Evolutionary conservation across 2,888 invertebrate genomes (phyloP).

Genomic region (Melikaiella ostensackeni): DNA sequence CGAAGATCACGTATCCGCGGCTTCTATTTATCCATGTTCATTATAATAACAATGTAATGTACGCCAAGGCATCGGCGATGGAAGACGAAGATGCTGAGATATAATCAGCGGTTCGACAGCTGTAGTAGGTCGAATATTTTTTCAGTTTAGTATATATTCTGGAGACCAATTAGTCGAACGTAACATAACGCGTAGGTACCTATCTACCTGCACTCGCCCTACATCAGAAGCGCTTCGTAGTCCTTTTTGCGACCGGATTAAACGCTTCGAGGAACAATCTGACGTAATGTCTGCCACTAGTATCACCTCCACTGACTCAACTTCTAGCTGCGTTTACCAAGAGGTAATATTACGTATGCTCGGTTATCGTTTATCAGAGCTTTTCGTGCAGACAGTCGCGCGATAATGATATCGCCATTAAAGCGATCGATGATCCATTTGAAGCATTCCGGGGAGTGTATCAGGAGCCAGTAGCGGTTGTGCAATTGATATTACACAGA

Average conservation of each 20-base stretch:
- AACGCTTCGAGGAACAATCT: slow-evolving; percentile 26
- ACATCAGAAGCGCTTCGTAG: slow-evolving; percentile 8
- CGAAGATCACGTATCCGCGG: slow-evolving; percentile 74
- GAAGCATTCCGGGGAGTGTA: neutral
- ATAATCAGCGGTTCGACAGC: slow-evolving; percentile 66
- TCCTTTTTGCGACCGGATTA: slow-evolving; percentile 10
- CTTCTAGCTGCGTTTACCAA: neutral
- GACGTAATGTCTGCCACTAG: slow-evolving; percentile 8
- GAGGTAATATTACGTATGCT: neutral
- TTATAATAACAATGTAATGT: slow-evolving; percentile 76
- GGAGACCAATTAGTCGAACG: slow-evolving; percentile 41
- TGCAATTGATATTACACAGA: neutral
- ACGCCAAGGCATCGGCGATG: slow-evolving; percentile 46
- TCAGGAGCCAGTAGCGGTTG: neutral
- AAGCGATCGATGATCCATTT: neutral
- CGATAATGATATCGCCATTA: neutral
- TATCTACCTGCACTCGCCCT: slow-evolving; percentile 27
- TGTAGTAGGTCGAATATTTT: slow-evolving; percentile 50
- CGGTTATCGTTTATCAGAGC: neutral
- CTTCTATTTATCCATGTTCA: slow-evolving; percentile 75
- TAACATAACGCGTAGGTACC: slow-evolving; percentile 33
- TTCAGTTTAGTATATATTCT: slow-evolving; percentile 39
- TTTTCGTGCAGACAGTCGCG: neutral
- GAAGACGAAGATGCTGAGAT: slow-evolving; percentile 58
- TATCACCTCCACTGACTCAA: neutral